These are phyloP conservation scores for Alces alces DNA, from an alignment of 2,113 vertebrate genomes.

Conservation along the genomic window DNA sequence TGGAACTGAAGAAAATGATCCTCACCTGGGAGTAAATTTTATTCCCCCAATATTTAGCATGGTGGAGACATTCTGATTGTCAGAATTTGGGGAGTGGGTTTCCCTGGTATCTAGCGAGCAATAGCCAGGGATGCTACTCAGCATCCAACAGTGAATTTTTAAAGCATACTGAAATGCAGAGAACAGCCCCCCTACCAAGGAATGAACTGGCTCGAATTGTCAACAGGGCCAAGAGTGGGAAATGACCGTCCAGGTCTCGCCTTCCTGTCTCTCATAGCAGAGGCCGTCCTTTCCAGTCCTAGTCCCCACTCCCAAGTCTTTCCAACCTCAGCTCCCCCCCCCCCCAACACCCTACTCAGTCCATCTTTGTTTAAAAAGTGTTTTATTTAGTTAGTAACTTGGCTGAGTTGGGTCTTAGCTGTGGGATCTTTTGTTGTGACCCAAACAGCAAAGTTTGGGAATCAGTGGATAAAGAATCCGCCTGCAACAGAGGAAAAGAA, in stretches of 20 bases:
- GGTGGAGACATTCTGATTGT: background rate
- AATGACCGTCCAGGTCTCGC: background rate
- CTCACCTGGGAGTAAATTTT: background rate
- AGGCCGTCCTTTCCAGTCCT: slow-evolving; percentile 3
- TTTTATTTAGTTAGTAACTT: background rate
- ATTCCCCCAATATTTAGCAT: background rate
- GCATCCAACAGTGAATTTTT: background rate
- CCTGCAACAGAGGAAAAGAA: too few relatives aligned
- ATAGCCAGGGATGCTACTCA: background rate
- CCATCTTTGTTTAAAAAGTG: background rate
- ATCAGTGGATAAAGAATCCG: too few relatives aligned
- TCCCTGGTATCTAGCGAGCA: background rate
- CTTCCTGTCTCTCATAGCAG: background rate
- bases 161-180: background rate
- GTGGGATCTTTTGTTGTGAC: too few relatives aligned
- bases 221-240: background rate
- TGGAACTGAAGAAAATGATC: background rate
- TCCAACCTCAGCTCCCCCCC: accelerated
- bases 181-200: background rate
- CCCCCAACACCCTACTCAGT: accelerated
- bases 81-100: background rate
- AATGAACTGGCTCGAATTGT: background rate
- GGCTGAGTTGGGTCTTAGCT: too few relatives aligned
- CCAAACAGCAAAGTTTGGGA: too few relatives aligned
- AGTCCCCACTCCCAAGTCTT: too few relatives aligned